Conservation (phyloP, 2,888 invertebrate species). For the Phyllotreta cruciferae region DNA sequence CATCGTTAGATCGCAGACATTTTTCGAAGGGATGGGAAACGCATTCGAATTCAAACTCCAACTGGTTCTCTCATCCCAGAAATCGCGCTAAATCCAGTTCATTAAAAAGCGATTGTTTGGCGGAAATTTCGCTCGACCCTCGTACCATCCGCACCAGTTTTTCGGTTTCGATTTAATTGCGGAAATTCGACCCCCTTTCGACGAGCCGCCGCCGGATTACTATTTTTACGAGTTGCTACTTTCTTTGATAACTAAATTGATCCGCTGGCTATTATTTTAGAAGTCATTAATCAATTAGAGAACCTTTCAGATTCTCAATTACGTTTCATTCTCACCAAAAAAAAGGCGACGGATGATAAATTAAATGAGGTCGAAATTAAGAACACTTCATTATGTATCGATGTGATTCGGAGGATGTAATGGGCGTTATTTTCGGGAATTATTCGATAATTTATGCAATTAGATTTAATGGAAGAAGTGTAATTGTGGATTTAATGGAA, state of each 20-base stretch:
- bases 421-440: not conserved
- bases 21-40: conserved; percentile 23
- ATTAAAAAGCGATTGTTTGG: conserved; percentile 6
- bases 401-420: conserved; percentile 10
- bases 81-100: conserved; percentile 1
- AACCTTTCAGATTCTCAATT: conserved; percentile 22
- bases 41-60: conserved; percentile 18
- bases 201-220: not conserved
- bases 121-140: no score
- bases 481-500: not conserved
- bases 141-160: no score
- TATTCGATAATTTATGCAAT: no score
- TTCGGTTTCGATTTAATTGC: not conserved
- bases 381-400: conserved; percentile 11
- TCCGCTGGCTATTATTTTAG: conserved; percentile 14
- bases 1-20: conserved; percentile 36
- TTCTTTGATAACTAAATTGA: conserved; percentile 9
- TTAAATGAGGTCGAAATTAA: conserved; percentile 10
- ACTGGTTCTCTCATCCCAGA: conserved; percentile 1
- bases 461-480: not conserved
- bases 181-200: not conserved
- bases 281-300: conserved; percentile 29
- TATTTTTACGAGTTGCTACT: conserved; percentile 3
- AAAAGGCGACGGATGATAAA: conserved; percentile 9
- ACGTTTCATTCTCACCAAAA: conserved; percentile 10